phyloP scores from a whole-genome alignment of 2,888 invertebrate genomes.

The Ametastegia equiseti region DNA sequence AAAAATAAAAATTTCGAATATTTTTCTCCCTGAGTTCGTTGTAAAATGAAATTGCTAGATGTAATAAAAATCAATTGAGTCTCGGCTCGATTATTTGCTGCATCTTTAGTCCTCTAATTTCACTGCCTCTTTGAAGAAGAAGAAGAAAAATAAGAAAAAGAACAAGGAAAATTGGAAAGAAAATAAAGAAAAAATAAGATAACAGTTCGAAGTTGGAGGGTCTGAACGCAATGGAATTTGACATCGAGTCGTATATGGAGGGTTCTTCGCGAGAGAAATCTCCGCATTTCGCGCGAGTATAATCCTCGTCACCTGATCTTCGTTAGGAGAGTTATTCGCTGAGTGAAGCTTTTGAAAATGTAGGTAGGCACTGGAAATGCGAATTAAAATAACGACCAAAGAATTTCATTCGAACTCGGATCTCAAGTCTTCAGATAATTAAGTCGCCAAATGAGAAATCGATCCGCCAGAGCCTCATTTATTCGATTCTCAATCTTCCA shows the following conservation, averaged over 20 bases:
- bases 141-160: too few species aligned
- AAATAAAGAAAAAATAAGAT: too few species aligned
- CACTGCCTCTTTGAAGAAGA: too few species aligned
- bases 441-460: conserved; percentile 21
- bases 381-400: conserved; percentile 34
- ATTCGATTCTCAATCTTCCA: not conserved
- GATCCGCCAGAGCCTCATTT: conserved; percentile 10
- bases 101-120: too few species aligned
- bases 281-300: not conserved
- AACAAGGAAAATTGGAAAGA: too few species aligned
- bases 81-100: too few species aligned
- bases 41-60: too few species aligned
- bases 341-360: conserved; percentile 20
- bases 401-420: conserved; percentile 15
- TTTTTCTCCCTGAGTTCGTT: too few species aligned
- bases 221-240: not conserved
- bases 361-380: not conserved
- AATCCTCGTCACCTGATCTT: conserved; percentile 9
- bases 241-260: not conserved
- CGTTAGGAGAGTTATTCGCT: not conserved
- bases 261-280: conserved; percentile 8
- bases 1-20: too few species aligned
- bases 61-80: too few species aligned
- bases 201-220: too few species aligned
- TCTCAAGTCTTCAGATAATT: conserved; percentile 21